Evolutionary conservation across 1,140 invertebrate species (phyloP).

Genomic region (Cydia splendana): DNA sequence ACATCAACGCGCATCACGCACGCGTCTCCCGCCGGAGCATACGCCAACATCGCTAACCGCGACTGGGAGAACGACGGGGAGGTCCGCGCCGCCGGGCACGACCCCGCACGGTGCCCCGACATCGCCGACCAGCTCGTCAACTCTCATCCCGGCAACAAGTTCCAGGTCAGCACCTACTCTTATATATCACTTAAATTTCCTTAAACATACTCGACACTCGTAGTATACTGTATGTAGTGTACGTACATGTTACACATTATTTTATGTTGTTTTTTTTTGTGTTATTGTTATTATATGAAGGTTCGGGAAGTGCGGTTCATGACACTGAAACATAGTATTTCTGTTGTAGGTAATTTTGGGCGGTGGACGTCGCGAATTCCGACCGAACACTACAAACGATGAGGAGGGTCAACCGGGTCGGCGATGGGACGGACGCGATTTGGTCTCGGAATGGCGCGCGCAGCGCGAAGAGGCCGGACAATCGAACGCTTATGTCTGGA

Average conservation of each 20-base stretch:
- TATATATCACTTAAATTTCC: background rate
- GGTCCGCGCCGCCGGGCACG: constrained; percentile 47
- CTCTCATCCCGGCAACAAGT: constrained; percentile 56
- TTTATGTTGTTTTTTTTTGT: too few species aligned
- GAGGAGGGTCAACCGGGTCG: constrained; percentile 29
- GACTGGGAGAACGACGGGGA: constrained; percentile 87
- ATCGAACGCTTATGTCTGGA: constrained; percentile 48
- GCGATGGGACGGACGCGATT: constrained; percentile 64
- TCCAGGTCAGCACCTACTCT: background rate
- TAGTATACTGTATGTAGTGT: too few species aligned
- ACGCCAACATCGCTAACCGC: constrained; percentile 85
- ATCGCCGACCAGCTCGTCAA: constrained; percentile 81
- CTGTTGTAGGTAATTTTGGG: constrained; percentile 1
- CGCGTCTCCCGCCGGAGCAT: constrained; percentile 85
- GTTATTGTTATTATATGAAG: too few species aligned
- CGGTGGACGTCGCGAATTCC: constrained; percentile 11
- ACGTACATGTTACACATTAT: background rate
- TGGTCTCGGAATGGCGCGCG: constrained; percentile 78
- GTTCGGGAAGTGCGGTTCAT: background rate
- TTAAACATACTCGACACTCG: background rate
- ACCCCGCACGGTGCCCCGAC: constrained; percentile 55
- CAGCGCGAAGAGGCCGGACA: constrained; percentile 63
- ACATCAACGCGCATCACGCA: constrained; percentile 48
- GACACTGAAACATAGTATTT: too few species aligned
- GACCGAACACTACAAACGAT: background rate